Evolutionary conservation across 2,888 invertebrate genomes (phyloP).

Genomic region (Euplagia quadripunctaria): DNA sequence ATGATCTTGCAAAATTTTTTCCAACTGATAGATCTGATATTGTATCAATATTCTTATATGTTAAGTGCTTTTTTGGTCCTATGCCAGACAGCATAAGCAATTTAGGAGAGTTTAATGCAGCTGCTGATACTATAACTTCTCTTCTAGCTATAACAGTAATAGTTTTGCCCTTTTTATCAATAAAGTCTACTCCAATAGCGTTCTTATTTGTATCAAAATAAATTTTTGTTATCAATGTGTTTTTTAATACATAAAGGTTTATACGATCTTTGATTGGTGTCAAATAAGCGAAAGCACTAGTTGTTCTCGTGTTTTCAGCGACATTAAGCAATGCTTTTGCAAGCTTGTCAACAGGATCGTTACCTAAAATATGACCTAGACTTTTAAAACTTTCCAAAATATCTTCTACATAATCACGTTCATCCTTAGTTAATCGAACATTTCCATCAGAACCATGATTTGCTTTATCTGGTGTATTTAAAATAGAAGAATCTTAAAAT

Average conservation of each 20-base stretch:
- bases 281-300: conserved; percentile 57
- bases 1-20: conserved; percentile 61
- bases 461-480: background rate
- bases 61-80: conserved; percentile 60
- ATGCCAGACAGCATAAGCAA: conserved; percentile 67
- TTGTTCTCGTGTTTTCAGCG: conserved; percentile 38
- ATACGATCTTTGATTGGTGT: conserved; percentile 47
- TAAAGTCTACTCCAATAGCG: conserved; percentile 56
- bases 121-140: conserved; percentile 64
- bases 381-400: background rate
- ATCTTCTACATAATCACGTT: too few relatives aligned
- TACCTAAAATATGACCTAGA: too few relatives aligned
- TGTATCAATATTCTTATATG: conserved; percentile 51
- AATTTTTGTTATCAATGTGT: conserved; percentile 44
- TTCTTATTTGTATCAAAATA: conserved; percentile 58
- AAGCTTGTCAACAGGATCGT: background rate
- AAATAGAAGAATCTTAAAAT: background rate
- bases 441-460: too few relatives aligned
- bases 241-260: too few relatives aligned
- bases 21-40: conserved; percentile 62
- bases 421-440: too few relatives aligned
- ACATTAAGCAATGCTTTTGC: conserved; percentile 3
- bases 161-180: conserved; percentile 30
- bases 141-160: conserved; percentile 35
- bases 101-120: conserved; percentile 48